Conservation (phyloP, 2,888 invertebrate species). For the Heliconius cydno region DNA sequence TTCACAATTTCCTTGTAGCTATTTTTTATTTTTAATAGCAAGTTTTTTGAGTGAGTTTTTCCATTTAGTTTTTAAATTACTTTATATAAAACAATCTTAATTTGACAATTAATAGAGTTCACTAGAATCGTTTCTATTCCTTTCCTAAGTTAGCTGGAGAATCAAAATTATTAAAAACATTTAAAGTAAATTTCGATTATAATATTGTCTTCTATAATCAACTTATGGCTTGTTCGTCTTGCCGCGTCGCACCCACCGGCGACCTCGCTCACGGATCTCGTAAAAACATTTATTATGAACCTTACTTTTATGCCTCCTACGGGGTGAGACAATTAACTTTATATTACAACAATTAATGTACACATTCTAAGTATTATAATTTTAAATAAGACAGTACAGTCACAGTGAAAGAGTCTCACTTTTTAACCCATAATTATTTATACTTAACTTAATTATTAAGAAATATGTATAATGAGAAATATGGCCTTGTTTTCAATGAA, state of each 20-base stretch:
- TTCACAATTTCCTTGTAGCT: neutral
- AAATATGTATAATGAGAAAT: neutral
- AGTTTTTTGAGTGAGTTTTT: neutral
- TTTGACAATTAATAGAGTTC: neutral
- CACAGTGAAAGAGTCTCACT: neutral
- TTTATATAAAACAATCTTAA: neutral
- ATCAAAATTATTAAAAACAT: neutral
- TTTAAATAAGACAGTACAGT: neutral
- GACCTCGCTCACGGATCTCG: constrained; percentile 65
- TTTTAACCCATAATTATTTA: neutral
- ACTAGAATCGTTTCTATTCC: neutral
- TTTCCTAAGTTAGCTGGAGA: neutral
- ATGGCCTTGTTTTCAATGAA: neutral
- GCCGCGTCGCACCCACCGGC: constrained; percentile 43
- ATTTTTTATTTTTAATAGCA: neutral
- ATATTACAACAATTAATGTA: constrained; percentile 16
- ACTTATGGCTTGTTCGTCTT: constrained; percentile 28
- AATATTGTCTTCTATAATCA: neutral
- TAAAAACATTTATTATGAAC: constrained; percentile 53
- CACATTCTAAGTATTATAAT: neutral
- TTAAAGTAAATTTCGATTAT: no score
- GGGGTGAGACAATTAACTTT: constrained; percentile 36
- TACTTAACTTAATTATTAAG: neutral
- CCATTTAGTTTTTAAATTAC: neutral
- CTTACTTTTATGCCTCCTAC: constrained; percentile 34